These are phyloP conservation scores for Bos javanicus DNA, from an alignment of 2,113 vertebrate genomes.

Conservation along the genomic window DNA sequence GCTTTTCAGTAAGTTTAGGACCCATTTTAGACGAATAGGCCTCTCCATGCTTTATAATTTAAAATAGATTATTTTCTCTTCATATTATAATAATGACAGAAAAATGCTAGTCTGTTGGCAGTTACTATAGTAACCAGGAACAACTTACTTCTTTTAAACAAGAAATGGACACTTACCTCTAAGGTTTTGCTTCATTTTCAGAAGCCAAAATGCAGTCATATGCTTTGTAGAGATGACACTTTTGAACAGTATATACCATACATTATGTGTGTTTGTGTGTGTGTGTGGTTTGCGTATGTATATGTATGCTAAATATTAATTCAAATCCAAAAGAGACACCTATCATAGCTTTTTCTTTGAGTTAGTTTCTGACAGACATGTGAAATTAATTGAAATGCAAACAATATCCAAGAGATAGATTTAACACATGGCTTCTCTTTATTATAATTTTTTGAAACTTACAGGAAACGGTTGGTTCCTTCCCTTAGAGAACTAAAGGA, in stretches of 20 bases:
- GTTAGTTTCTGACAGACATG: conserved; percentile 52
- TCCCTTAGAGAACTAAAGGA: conserved; percentile 36
- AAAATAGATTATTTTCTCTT: conserved; percentile 74
- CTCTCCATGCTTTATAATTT: conserved; percentile 58
- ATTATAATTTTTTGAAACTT: conserved; percentile 31
- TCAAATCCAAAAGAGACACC: conserved; percentile 27
- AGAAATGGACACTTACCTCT: conserved; percentile 55
- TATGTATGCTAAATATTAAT: conserved; percentile 26
- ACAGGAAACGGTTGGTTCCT: not conserved
- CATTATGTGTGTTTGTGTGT: not conserved
- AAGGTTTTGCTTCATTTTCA: conserved; percentile 66
- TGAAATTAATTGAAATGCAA: conserved; percentile 69
- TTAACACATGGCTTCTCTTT: conserved; percentile 57
- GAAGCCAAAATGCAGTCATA: conserved; percentile 46
- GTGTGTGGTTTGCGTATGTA: not conserved
- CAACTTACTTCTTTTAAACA: conserved; percentile 69
- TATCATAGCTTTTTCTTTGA: conserved; percentile 43
- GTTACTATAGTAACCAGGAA: conserved; percentile 79
- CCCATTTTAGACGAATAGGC: conserved; percentile 21
- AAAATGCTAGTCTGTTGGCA: conserved; percentile 67
- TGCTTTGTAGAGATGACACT: not conserved
- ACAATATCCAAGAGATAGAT: conserved; percentile 58
- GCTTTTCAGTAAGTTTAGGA: not conserved
- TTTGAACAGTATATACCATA: not conserved
- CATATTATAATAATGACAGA: conserved; percentile 67